A percentile compares a stretch with the other conserved stretches of the same genome.
Conservation (phyloP, 2,797 vertebrate species). For the Rousettus madagascariensis region DNA sequence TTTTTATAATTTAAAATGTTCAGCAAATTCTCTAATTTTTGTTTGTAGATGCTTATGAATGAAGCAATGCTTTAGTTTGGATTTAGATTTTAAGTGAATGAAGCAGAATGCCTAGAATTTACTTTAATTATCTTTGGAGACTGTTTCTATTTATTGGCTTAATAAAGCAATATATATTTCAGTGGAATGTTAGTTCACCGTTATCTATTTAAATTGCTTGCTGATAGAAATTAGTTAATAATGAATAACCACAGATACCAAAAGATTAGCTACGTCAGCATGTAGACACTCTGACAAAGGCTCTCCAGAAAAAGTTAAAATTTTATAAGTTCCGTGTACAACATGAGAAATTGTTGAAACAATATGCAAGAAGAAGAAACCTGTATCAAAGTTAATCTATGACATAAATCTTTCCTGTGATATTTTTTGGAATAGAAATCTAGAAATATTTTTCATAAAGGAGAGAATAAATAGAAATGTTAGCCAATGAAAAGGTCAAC, state of each 20-base stretch:
- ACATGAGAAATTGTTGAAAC: not conserved
- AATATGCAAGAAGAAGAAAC: not conserved
- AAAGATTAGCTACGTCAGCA: not conserved
- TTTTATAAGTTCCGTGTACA: not conserved
- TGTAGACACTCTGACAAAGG: not conserved
- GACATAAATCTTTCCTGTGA: not conserved
- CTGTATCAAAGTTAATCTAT: not conserved
- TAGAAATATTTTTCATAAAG: not conserved
- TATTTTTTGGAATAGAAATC: not conserved
- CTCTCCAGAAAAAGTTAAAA: not conserved
- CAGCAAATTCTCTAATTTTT: not conserved
- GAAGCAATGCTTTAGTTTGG: not conserved
- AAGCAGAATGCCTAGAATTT: not conserved
- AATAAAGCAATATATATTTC: not conserved
- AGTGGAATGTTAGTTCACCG: not conserved
- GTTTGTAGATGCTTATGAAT: not conserved
- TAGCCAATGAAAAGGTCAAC: not conserved
- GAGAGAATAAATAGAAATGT: not conserved
- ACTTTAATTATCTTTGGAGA: not conserved
- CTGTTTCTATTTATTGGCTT: not conserved
- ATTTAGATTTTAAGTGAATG: not conserved
- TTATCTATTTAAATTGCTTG: not conserved
- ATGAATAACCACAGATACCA: not conserved
- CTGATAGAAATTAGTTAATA: slow-evolving; percentile 7
- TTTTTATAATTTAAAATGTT: not conserved